Evolutionary conservation across 2,113 vertebrate genomes (phyloP).

Genomic region (Astur gentilis): DNA sequence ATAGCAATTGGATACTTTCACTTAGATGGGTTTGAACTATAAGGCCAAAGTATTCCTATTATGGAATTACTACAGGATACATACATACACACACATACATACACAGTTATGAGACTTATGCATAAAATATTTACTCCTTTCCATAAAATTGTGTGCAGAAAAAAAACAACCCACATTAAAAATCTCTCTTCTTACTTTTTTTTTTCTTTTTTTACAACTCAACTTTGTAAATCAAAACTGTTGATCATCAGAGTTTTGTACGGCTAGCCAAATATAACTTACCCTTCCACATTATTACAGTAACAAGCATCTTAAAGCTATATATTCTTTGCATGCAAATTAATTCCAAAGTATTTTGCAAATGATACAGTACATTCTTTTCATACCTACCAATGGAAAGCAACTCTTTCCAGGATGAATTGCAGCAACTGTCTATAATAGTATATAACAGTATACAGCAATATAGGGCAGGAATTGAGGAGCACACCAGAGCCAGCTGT

Average conservation of each 20-base stretch:
- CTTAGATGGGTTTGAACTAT: background rate
- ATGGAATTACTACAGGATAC: background rate
- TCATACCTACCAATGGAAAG: background rate
- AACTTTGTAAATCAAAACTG: background rate
- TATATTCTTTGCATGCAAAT: background rate
- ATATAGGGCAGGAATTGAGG: background rate
- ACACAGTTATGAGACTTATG: background rate
- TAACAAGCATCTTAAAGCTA: background rate
- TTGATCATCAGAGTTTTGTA: background rate
- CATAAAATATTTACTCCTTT: background rate
- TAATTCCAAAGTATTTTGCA: background rate
- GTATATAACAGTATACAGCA: background rate
- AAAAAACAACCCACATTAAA: background rate
- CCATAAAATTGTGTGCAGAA: background rate
- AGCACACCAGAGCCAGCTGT: background rate
- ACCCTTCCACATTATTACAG: background rate
- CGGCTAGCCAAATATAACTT: background rate
- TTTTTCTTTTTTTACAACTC: background rate
- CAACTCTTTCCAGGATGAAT: background rate
- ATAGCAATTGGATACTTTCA: background rate
- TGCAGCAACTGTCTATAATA: background rate
- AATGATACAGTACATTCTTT: background rate
- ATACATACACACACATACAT: background rate
- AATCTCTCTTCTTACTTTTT: background rate
- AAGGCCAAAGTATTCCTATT: background rate